phyloP scores from a whole-genome alignment of 2,888 invertebrate genomes.

The Arge pagana region DNA sequence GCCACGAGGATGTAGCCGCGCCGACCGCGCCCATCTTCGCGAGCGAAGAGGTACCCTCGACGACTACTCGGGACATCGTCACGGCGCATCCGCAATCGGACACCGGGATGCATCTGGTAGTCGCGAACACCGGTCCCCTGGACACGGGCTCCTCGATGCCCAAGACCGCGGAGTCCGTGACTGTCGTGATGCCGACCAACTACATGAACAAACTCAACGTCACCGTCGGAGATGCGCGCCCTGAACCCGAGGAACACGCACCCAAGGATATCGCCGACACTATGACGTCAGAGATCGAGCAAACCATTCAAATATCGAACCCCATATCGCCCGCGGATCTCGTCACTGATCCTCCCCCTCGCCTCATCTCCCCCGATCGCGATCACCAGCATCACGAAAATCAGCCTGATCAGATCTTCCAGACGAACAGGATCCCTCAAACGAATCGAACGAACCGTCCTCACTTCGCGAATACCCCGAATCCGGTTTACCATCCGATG shows the following conservation, averaged over 20 bases:
- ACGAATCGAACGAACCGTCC: slow-evolving; percentile 15
- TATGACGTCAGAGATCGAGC: slow-evolving; percentile 8
- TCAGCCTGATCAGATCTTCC: no score
- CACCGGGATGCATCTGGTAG: slow-evolving; percentile 43
- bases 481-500: background rate
- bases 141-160: slow-evolving; percentile 24
- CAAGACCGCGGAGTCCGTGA: slow-evolving; percentile 32
- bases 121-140: slow-evolving; percentile 40
- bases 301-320: slow-evolving; percentile 25
- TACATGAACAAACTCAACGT: slow-evolving; percentile 29
- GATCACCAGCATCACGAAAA: no score
- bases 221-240: background rate
- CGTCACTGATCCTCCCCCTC: slow-evolving; percentile 10
- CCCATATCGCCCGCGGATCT: slow-evolving; percentile 16
- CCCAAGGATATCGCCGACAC: background rate
- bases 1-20: slow-evolving; percentile 20
- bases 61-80: slow-evolving; percentile 5
- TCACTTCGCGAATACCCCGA: no score
- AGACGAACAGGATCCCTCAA: no score
- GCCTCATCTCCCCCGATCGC: slow-evolving; percentile 26
- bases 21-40: slow-evolving; percentile 18
- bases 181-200: slow-evolving; percentile 45
- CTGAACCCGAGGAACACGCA: background rate
- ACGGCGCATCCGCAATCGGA: slow-evolving; percentile 11
- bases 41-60: background rate